Percentiles rank a stretch among this genome's conserved stretches.
Evolutionary conservation across 2,888 invertebrate genomes (phyloP).

Genomic region (Drosophila melanosoma): DNA sequence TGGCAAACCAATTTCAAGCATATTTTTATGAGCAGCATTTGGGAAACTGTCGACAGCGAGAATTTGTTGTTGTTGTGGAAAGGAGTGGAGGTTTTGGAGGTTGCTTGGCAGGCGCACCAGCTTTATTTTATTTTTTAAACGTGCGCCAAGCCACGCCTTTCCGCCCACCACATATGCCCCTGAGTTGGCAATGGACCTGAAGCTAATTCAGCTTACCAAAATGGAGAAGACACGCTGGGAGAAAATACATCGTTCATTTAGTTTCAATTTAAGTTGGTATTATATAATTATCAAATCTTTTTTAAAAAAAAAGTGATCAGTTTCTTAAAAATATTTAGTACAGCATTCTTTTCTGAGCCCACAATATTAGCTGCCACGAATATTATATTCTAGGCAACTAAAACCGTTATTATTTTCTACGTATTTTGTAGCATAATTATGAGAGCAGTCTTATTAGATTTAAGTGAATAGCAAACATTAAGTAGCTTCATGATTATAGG

Average conservation of each 20-base stretch:
- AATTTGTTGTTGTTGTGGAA: constrained; percentile 1
- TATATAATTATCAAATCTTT: not conserved
- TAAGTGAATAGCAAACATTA: not conserved
- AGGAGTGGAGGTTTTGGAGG: not conserved
- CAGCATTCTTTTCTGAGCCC: not conserved
- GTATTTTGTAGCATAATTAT: not conserved
- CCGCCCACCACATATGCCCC: constrained; percentile 23
- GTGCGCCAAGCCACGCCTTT: constrained; percentile 56
- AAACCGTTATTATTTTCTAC: not conserved
- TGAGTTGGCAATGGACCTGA: constrained; percentile 59
- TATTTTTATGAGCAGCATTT: constrained; percentile 75
- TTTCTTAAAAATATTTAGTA: not conserved
- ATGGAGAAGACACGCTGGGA: constrained; percentile 31
- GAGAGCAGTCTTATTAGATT: not conserved
- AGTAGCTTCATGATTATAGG: not conserved
- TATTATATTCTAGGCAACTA: not conserved
- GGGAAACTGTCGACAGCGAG: constrained; percentile 26
- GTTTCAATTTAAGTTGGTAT: not conserved
- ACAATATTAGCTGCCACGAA: not conserved
- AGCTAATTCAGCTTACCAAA: constrained; percentile 62
- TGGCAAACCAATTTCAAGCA: constrained; percentile 74
- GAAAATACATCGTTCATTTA: constrained; percentile 7
- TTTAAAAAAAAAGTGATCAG: not conserved
- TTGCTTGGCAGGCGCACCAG: constrained; percentile 68
- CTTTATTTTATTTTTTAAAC: constrained; percentile 77